A percentile compares a stretch with the other conserved stretches of the same genome.
phyloP scores from a whole-genome alignment of 2,113 vertebrate species.

The Solea senegalensis region DNA sequence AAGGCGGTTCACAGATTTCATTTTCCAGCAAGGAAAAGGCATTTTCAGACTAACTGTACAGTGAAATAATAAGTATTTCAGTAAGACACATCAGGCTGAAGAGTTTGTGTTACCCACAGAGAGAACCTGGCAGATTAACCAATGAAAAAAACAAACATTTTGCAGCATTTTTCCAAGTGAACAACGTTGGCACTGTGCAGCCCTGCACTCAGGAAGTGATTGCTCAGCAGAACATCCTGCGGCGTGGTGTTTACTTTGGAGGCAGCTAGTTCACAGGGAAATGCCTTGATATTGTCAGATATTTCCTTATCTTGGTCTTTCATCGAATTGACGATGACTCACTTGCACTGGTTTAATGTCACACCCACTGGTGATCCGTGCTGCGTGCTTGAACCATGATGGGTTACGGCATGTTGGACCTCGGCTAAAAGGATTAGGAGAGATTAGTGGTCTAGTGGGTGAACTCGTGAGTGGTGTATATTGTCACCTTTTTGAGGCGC shows the following conservation, averaged over 20 bases:
- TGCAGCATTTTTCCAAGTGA: conserved; percentile 8
- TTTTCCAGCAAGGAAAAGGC: no score
- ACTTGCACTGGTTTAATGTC: neutral
- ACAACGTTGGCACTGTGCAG: conserved; percentile 9
- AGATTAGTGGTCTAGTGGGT: conserved; percentile 58
- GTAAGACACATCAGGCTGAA: no score
- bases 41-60: no score
- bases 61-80: no score
- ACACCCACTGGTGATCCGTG: conserved; percentile 3
- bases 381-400: conserved; percentile 23
- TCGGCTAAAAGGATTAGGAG: conserved; percentile 63
- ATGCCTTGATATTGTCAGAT: conserved; percentile 28
- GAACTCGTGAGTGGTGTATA: conserved; percentile 21
- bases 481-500: neutral
- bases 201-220: conserved; percentile 39
- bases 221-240: conserved; percentile 38
- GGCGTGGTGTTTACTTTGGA: conserved; percentile 30
- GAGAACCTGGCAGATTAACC: neutral
- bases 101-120: neutral
- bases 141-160: neutral
- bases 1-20: no score
- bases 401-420: conserved; percentile 38
- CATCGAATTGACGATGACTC: conserved; percentile 1
- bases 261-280: conserved; percentile 24
- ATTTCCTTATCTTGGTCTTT: conserved; percentile 9